Conservation (phyloP, 2,797 vertebrate species). For the Sebastes trivittatus region DNA sequence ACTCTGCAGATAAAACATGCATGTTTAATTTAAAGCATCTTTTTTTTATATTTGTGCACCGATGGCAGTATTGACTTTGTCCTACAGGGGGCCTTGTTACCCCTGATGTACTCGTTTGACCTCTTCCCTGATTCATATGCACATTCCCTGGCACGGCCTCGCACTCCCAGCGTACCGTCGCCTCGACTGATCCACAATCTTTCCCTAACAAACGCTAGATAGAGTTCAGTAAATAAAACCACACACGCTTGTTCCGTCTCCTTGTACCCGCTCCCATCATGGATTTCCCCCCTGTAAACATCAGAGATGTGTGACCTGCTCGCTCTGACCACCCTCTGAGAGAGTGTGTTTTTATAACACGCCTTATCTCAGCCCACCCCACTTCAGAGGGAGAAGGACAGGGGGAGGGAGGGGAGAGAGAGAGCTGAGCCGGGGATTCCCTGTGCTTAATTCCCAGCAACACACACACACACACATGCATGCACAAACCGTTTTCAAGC, state of each 20-base stretch:
- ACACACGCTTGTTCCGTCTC: neutral
- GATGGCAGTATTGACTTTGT: neutral
- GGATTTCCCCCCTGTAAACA: slow-evolving; percentile 66
- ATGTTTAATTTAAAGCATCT: neutral
- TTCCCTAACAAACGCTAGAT: slow-evolving; percentile 26
- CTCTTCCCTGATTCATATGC: slow-evolving; percentile 33
- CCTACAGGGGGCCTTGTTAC: slow-evolving; percentile 44
- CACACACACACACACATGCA: neutral
- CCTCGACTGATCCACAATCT: slow-evolving; percentile 36
- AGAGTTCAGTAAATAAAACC: slow-evolving; percentile 24
- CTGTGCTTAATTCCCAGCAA: slow-evolving; percentile 31
- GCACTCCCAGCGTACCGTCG: slow-evolving; percentile 7
- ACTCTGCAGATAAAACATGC: slow-evolving; percentile 8
- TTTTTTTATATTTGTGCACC: neutral
- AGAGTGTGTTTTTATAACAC: slow-evolving; percentile 55
- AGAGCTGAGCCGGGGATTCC: slow-evolving; percentile 48
- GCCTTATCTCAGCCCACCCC: slow-evolving; percentile 69
- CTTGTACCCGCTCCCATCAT: slow-evolving; percentile 23
- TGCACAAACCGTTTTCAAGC: neutral
- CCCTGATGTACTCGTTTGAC: slow-evolving; percentile 37
- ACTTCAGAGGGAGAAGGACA: slow-evolving; percentile 42
- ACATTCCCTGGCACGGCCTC: slow-evolving; percentile 46
- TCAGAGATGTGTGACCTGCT: slow-evolving; percentile 46
- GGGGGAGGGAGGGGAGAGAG: neutral
- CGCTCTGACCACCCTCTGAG: slow-evolving; percentile 60